Base-by-base conservation (phyloP, 1,140 invertebrate species). In the Thereuonema tuberculata region DNA sequence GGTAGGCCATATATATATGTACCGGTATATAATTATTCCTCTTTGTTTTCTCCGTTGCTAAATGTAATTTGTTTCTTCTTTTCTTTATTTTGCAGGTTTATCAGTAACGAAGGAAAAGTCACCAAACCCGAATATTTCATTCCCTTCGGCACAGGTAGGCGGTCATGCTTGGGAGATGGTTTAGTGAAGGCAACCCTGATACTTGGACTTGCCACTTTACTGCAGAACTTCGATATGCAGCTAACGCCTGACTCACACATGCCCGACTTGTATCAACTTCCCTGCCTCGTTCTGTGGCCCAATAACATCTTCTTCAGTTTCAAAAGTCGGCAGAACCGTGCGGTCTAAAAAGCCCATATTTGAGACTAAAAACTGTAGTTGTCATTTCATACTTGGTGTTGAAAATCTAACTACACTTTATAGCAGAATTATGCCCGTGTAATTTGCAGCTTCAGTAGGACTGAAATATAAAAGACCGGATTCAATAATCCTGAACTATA, bases 131-230 rank as follows among this genome's bases (percentile, higher is more conserved):
- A 73, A 1, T 80, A 88, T 69, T 93, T 91, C 67, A 74, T 93
- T 21, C 90, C 90, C 0, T 93, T 93, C 72, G 87, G 87, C 63
- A 87, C 86, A 28, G 77, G 90, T 0, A 84, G 87, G 62, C 76
- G 91, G 14, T 87, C 87, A 0, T 94, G 91, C 69, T 84, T 95
- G 64, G 91, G 91, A 0, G 89, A 91, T 72, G 86, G 85, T 58
- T 74, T 95, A 48, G 85, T 90, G 0, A 82, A 83, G 24, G 81
- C 84, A 29, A 80, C 88, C 68, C 81, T 80, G 57, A 87, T 89
- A 70, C 75, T 85, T 0, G 79, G 82, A 52, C 70, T 90, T 37
- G 81, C 83, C 0, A 86, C 82, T 28, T 73, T 93, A 12, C 67
- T 91, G 27, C 84, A 88, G 63, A 77, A 82, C 59, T 91, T 83